Base-by-base conservation (phyloP, 2,797 vertebrate genomes). In the Crypturellus tataupa region DNA sequence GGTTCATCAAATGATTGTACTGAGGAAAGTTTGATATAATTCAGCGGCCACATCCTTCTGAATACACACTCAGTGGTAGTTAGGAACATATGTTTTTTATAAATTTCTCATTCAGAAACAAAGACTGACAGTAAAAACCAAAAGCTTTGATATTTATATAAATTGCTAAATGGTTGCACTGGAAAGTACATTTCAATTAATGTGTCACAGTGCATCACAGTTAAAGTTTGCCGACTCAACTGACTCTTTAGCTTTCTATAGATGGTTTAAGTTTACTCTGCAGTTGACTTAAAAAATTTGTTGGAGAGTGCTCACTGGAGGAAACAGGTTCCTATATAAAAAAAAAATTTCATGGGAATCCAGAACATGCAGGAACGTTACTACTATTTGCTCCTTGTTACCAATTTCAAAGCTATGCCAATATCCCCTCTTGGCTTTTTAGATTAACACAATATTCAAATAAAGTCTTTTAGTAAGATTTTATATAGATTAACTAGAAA, bases 131-230 rank as follows among this genome's bases (percentile, higher is more conserved):
- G 94, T 96, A 96, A 96, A 97, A 96, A 11, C 96, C 94, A 81
- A 96, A 97, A 97, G 96, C 98, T 98, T 98, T 98, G 98, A 98
- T 98, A 98, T 98, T 98, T 97, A 97, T 98, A 98, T 97, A 98
- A 97, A 97, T 98, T 97, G 96, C 97, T 98, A 98, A 98, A 97
- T 98, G 96, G 97, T 97, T 98, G 96, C 96, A 91, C 93, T 97
- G 98, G 97, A 98, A 97, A 98, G 97, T 98, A 99, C 98, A 98
- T 99, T 98, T 99, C 98, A 98, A 99, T 99, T 98, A 97, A 96
- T 65, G 85, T 98, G 98, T 98, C 98, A 98, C 93, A 85, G 97
- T 96, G 97, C 97, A 97, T 98, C 95, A 95, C 79, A 75, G 63
- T 64, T 87, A 89, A 96, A 96, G 83, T 82, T 35, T 95, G 95